Evolutionary conservation across 2,797 vertebrate genomes (phyloP).

Genomic region (Tauraco hartlaubi): DNA sequence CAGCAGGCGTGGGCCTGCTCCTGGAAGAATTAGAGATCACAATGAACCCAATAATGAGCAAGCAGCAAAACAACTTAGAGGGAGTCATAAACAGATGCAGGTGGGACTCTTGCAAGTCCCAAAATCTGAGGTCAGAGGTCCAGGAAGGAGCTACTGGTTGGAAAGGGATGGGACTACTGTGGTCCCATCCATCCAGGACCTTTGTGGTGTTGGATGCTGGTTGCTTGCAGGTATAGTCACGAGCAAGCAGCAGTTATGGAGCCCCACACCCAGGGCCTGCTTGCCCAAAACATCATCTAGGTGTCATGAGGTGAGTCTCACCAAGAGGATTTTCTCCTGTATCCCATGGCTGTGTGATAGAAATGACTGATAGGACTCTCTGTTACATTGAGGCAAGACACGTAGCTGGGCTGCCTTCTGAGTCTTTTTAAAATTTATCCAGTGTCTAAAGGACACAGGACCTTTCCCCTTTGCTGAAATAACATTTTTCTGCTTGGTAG

Average conservation of each 20-base stretch:
- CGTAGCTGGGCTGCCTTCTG: neutral
- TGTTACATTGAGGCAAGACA: neutral
- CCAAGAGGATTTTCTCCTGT: neutral
- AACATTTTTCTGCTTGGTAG: neutral
- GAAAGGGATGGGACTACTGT: neutral
- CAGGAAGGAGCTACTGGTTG: neutral
- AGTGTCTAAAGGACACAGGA: neutral
- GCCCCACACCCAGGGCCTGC: neutral
- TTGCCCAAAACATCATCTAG: neutral
- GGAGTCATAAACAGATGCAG: neutral
- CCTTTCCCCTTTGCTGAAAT: neutral
- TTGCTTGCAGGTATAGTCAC: neutral
- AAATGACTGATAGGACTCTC: neutral
- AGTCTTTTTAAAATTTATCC: neutral
- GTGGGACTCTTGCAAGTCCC: neutral
- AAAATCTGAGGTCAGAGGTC: neutral
- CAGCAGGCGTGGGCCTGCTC: neutral
- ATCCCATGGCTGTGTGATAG: neutral
- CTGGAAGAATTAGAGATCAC: neutral
- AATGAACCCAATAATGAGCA: neutral
- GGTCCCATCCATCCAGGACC: neutral
- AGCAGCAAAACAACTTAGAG: neutral
- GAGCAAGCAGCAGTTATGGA: neutral
- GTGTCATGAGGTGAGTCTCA: neutral
- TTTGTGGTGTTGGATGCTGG: neutral